Evolutionary conservation across 2,888 invertebrate species (phyloP).

Genomic region (Oxyteleia sp.): DNA sequence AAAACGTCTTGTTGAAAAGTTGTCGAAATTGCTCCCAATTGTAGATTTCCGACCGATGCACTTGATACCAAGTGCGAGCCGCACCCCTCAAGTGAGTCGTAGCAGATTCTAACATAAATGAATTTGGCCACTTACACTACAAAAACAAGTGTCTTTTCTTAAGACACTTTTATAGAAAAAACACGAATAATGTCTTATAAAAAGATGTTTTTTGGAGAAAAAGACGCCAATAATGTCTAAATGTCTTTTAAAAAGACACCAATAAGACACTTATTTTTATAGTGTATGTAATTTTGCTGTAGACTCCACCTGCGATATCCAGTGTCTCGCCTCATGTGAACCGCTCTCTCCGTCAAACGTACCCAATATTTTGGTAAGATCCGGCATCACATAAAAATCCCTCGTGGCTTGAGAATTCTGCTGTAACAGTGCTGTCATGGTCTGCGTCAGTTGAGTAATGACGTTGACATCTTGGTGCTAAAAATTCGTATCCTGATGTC

Average conservation of each 20-base stretch:
- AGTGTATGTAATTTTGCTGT: slow-evolving; percentile 51
- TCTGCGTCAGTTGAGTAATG: not conserved
- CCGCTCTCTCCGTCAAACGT: slow-evolving; percentile 49
- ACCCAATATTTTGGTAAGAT: slow-evolving; percentile 50
- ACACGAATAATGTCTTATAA: too few species aligned
- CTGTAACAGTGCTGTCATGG: slow-evolving; percentile 1
- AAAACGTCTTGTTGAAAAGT: slow-evolving; percentile 43
- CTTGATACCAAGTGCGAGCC: slow-evolving; percentile 51
- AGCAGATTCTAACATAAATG: slow-evolving; percentile 58
- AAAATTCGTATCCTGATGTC: not conserved
- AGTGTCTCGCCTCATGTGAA: slow-evolving; percentile 54
- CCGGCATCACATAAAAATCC: slow-evolving; percentile 51
- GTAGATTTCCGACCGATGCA: slow-evolving; percentile 3
- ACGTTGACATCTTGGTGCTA: not conserved
- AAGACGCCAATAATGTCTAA: too few species aligned
- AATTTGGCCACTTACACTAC: slow-evolving; percentile 64
- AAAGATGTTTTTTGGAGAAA: too few species aligned
- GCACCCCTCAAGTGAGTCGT: slow-evolving; percentile 50
- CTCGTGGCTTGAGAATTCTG: not conserved
- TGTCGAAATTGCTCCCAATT: slow-evolving; percentile 14
- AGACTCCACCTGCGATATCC: slow-evolving; percentile 65
- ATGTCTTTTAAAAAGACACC: too few species aligned
- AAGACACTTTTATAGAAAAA: too few species aligned
- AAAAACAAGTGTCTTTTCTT: too few species aligned
- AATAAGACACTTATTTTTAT: too few species aligned